Evolutionary conservation across 92 coral and sea anemone species (phyloP), one percentile per base, ranked within the genome.

Genomic region (Bergia puertoricense): DNA sequence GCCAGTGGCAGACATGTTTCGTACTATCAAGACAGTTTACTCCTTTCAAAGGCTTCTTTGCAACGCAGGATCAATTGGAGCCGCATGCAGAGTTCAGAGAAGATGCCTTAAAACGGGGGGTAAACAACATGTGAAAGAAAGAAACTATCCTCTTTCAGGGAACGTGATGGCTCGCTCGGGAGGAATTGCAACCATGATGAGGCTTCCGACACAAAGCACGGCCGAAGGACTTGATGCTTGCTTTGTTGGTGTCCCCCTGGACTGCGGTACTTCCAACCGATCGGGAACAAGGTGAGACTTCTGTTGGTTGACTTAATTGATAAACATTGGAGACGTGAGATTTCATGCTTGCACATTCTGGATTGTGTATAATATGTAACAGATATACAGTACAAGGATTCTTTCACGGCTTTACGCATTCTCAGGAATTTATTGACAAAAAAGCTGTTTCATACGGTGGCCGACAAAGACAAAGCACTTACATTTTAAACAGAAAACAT

Each of bases 231-330:
- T 96, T 18, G 97, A 96, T 81, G 97, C 91, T 1, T 96, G 98
- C 41, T 96, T 96, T 90, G 94, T 94, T 36, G 98, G 98, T n/a
- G 88, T 96, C 42, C 97, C 98, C 2, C 86, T 96, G 59, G 98
- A 96, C 76, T 71, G 90, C 18, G 97, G 97, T 18, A 82, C 98
- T 1, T 92, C 96, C 16, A 91, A 94, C 66, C 92, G 93, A 50
- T 88, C 94, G 0, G 97, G 98, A 43, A 91, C 97, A 36, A 92
- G 98, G 98, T 96, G 77, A 72, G 2, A 30, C 3, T 36, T 36
- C 1, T 69, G 15, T 4, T 14, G 3, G 14, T 37, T 62, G n/a
- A 22, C n/a, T 22, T 23, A 62, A 62, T 22, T 14, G 7, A 2
- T 62, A 62, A 62, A 72, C 18, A 3, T 11, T 54, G 59, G 59